Evolutionary conservation across 2,888 invertebrate genomes (phyloP), one percentile per base, ranked within the genome.

Genomic region (Tortrix viridana): DNA sequence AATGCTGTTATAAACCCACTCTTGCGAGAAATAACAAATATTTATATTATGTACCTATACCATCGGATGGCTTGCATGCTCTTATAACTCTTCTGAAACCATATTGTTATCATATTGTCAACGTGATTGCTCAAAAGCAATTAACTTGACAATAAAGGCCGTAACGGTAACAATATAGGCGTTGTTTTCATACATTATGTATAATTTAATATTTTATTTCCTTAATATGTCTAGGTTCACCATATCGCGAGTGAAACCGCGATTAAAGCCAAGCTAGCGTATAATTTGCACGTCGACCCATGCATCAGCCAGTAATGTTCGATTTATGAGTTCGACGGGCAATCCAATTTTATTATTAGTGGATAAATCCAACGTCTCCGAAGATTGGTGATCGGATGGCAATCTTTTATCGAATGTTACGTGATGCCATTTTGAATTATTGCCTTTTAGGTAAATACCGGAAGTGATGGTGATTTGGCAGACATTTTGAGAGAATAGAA

Each of bases 271-370:
- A 46, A 62, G 56, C 56, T 19, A 52, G 46, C 55, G 43, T 57
- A 62, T 62, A 56, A 57, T 62, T 52, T 50, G 56, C 16, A 44
- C 23, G 50, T 53, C 63, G 41, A 53, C 57, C 63, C 57, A 58
- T 63, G 63, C 63, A 53, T 63, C 63, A 63, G 57, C 41, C 58
- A 20, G 46, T 63, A 62, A 63, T 63, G 58, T 58, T 50, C 57
- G 52, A 63, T 63, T 63, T 63, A 63, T 43, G 52, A 19, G 43
- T 23, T 14, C 41, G 9, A 37, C 19, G 44, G 50, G 19, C 52
- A 20, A 63, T 63, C 58, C 63, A 63, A 38, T 63, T 63, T 58
- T 63, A 58, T 53, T 58, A 63, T 63, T 63, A 63, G 58, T 47
- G 53, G 58, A 63, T 63, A 63, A 63, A 63, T 63, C 18, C 22